phyloP scores from a whole-genome alignment of 2,888 invertebrate genomes.

The Helicoverpa assulta region DNA sequence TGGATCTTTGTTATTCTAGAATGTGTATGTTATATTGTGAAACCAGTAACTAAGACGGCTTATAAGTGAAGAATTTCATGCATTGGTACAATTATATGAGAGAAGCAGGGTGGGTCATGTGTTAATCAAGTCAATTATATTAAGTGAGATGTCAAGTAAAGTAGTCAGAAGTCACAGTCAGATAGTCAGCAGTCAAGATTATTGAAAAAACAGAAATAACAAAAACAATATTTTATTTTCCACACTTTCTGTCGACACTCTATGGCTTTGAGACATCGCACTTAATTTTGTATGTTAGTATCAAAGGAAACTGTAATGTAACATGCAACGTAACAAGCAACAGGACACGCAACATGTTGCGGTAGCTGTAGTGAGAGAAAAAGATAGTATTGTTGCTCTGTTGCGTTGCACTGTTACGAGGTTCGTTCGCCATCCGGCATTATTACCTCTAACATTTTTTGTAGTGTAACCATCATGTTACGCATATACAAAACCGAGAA shows the following conservation, averaged over 20 bases:
- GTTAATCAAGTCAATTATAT: constrained; percentile 66
- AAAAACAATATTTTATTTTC: constrained; percentile 80
- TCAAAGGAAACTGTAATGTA: constrained; percentile 41
- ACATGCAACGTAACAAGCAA: constrained; percentile 52
- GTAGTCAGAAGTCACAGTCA: constrained; percentile 69
- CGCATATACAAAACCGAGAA: constrained; percentile 72
- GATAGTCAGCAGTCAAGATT: constrained; percentile 53
- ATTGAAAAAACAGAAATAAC: constrained; percentile 70
- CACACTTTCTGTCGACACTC: constrained; percentile 74
- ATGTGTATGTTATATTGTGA: neutral
- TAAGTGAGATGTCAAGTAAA: constrained; percentile 85
- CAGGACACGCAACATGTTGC: constrained; percentile 32
- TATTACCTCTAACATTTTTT: constrained; percentile 70
- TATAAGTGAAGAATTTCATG: neutral
- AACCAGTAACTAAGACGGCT: neutral
- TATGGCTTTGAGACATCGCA: constrained; percentile 84
- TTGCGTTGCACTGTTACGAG: constrained; percentile 55
- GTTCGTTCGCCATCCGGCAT: constrained; percentile 54
- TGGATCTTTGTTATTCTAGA: neutral
- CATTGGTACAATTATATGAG: constrained; percentile 14
- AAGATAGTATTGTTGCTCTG: constrained; percentile 31
- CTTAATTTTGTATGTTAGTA: constrained; percentile 73
- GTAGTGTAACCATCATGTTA: constrained; percentile 70
- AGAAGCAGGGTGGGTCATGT: constrained; percentile 33
- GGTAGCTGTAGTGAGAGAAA: constrained; percentile 1